A percentile compares a stretch with the other conserved stretches of the same genome.
phyloP scores from a whole-genome alignment of 35 echinoderm and acorn worm genomes.

The Lytechinus pictus region DNA sequence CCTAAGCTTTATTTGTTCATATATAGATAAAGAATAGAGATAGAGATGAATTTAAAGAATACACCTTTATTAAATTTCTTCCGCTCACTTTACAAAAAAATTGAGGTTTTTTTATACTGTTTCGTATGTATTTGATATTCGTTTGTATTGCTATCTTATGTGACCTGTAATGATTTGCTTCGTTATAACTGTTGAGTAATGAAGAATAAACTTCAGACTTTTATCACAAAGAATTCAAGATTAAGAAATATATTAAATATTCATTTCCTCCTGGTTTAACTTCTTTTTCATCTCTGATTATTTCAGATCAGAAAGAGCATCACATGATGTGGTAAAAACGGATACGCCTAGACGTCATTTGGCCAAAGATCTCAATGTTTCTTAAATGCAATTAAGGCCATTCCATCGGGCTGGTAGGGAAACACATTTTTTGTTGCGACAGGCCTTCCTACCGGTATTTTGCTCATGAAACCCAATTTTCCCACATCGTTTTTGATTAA shows the following conservation, averaged over 20 bases:
- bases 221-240: too few relatives aligned
- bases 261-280: neutral
- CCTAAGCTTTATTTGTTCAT: too few relatives aligned
- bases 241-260: neutral
- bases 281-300: neutral
- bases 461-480: conserved; percentile 4
- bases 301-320: neutral
- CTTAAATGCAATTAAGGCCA: neutral
- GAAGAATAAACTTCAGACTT: too few relatives aligned
- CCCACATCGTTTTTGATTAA: neutral
- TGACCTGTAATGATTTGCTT: too few relatives aligned
- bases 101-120: too few relatives aligned
- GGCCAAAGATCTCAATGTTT: neutral
- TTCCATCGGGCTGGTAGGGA: neutral
- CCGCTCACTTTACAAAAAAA: too few relatives aligned
- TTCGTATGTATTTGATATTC: too few relatives aligned
- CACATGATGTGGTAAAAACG: neutral
- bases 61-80: too few relatives aligned
- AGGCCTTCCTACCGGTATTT: neutral
- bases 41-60: too few relatives aligned
- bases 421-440: neutral
- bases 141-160: too few relatives aligned
- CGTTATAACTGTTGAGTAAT: too few relatives aligned
- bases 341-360: neutral
- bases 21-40: too few relatives aligned